These are phyloP conservation scores for Himalopsyche japonica DNA, from an alignment of 2,888 invertebrate species.

Conservation along the genomic window DNA sequence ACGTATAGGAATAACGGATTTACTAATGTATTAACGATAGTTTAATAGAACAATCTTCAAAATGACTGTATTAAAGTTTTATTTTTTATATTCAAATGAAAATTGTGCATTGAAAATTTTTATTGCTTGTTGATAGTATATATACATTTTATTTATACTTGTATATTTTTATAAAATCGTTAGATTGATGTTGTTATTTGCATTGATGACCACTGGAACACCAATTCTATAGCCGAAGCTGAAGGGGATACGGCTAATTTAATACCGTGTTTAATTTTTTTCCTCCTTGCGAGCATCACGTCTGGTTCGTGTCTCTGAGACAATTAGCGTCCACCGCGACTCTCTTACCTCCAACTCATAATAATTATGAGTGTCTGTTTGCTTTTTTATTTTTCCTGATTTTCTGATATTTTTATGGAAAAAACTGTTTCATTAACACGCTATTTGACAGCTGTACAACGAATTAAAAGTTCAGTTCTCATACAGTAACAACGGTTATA, in stretches of 20 bases:
- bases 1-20: too few relatives aligned
- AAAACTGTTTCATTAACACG: neutral
- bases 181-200: too few relatives aligned
- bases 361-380: constrained; percentile 33
- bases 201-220: neutral
- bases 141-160: too few relatives aligned
- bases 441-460: neutral
- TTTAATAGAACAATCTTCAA: too few relatives aligned
- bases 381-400: constrained; percentile 38
- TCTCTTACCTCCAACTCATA: constrained; percentile 35
- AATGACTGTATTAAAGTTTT: too few relatives aligned
- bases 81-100: too few relatives aligned
- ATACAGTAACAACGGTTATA: too few relatives aligned
- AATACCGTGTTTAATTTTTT: constrained; percentile 40
- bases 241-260: constrained; percentile 37
- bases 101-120: too few relatives aligned
- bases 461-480: neutral
- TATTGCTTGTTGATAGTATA: too few relatives aligned
- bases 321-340: constrained; percentile 39
- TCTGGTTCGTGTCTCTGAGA: constrained; percentile 40
- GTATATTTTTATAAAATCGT: too few relatives aligned
- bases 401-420: constrained; percentile 17
- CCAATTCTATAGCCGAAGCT: neutral
- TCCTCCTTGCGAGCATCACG: constrained; percentile 35
- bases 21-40: too few relatives aligned